Percentiles rank a stretch among this genome's conserved stretches.
phyloP scores from a whole-genome alignment of 2,888 invertebrate species.

The Drosophila siamana region DNA sequence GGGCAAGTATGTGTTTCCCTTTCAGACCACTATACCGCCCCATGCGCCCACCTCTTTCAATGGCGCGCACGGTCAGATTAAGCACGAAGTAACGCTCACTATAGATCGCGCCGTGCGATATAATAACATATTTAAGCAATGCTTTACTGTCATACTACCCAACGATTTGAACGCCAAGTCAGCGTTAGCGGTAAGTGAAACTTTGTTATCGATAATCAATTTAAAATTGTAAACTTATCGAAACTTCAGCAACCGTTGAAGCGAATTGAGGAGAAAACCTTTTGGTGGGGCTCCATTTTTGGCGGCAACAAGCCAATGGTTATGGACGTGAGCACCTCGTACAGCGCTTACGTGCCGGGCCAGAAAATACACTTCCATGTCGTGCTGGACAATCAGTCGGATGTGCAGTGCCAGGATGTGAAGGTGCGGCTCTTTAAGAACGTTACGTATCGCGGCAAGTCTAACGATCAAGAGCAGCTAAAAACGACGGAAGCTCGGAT shows the following conservation, averaged over 20 bases:
- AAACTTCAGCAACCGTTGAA: slow-evolving; percentile 87
- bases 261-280: slow-evolving; percentile 90
- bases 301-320: slow-evolving; percentile 90
- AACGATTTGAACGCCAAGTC: slow-evolving; percentile 92
- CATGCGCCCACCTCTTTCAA: slow-evolving; percentile 92
- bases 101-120: slow-evolving; percentile 94
- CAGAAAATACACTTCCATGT: slow-evolving; percentile 90
- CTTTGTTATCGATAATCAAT: background rate
- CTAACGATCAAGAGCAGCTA: slow-evolving; percentile 70
- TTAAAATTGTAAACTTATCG: background rate
- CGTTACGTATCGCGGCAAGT: slow-evolving; percentile 77
- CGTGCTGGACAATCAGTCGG: slow-evolving; percentile 91
- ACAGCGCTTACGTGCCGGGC: slow-evolving; percentile 91
- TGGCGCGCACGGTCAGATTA: slow-evolving; percentile 90
- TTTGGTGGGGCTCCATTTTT: slow-evolving; percentile 89
- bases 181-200: slow-evolving; percentile 87
- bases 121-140: slow-evolving; percentile 92
- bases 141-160: slow-evolving; percentile 92
- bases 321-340: slow-evolving; percentile 88
- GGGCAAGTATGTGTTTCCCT: slow-evolving; percentile 91
- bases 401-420: slow-evolving; percentile 88
- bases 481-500: slow-evolving; percentile 79
- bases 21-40: slow-evolving; percentile 87
- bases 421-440: slow-evolving; percentile 89
- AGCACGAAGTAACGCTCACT: slow-evolving; percentile 91